Base-by-base conservation (phyloP, 2,113 vertebrate species). In the Elaphurus davidianus region DNA sequence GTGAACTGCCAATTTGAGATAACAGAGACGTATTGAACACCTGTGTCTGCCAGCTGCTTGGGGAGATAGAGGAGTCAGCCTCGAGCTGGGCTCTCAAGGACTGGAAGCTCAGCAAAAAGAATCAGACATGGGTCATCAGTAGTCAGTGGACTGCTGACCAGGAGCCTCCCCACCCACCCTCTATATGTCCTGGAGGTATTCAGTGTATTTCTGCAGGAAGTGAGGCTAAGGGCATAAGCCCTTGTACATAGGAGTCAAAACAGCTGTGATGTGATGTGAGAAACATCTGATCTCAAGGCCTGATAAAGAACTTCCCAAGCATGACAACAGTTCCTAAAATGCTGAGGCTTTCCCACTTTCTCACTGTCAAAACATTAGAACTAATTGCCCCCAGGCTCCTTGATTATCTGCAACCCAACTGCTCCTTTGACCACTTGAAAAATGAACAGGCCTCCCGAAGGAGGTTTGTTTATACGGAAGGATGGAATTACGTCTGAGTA, bases 351-450 rank as follows among this genome's bases (percentile, higher is more conserved):
- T 64, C 83, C 30, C 30, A 93, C 64, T 95, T 98, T 84, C 91
- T 94, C 90, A 87, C 57, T 98, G 96, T 98, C 98, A 96, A 23
- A 96, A 88, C 60, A 76, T 83, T 97, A 76, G 95, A 98, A 96
- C 84, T 92, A 97, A 98, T 98, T 98, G 97, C 96, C 94, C 97
- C 95, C 19, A 7, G 93, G 87, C 97, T 98, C 92, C 79, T 98
- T 96, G 95, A 98, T 98, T 96, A 97, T 98, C 96, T 98, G 83
- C 92, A 94, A n/a, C 83, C 95, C 95, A 98, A 89, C 97, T 98
- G 97, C 97, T 88, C 40, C 7, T 13, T 90, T 94, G 79, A 91
- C 96, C 96, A 71, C 90, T 94, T 97, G 96, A 97, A 97, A 98
- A 98, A 96, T 54, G 88, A 98, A 36, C 91, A 55, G 79, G 50